These are phyloP conservation scores for Embiotoca jacksoni DNA, from an alignment of 2,113 vertebrate species.

Conservation along the genomic window DNA sequence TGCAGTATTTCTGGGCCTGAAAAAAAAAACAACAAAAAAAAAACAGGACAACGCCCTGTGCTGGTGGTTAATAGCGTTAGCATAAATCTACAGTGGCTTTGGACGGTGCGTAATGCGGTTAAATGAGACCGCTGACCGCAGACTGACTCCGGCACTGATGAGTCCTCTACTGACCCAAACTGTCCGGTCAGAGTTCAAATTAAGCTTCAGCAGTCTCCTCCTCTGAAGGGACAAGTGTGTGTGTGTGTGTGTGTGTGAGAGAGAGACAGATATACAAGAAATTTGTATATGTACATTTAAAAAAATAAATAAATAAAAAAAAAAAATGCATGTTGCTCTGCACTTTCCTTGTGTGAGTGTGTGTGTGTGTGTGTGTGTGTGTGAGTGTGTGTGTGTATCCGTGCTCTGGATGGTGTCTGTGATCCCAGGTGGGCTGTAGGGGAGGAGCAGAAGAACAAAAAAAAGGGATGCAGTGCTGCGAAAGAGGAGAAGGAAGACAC, in stretches of 20 bases:
- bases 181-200: constrained; percentile 1
- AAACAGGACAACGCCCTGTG: not conserved
- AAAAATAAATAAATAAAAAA: no score
- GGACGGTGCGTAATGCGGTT: not conserved
- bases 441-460: constrained; percentile 61
- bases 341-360: no score
- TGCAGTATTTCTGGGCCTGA: constrained; percentile 3
- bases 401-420: constrained; percentile 55
- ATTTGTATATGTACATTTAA: no score
- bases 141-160: constrained; percentile 17
- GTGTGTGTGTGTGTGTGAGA: not conserved
- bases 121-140: constrained; percentile 15
- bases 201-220: not conserved
- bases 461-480: constrained; percentile 58
- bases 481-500: constrained; percentile 66
- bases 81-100: not conserved
- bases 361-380: not conserved
- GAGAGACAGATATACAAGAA: no score
- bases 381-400: constrained; percentile 1
- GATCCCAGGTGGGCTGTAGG: constrained; percentile 70
- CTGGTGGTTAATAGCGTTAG: constrained; percentile 25
- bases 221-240: not conserved
- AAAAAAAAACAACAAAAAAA: not conserved
- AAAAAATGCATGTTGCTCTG: no score
- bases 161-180: not conserved